A percentile compares a stretch with the other conserved stretches of the same genome.
Evolutionary conservation across 1,140 invertebrate species (phyloP).

Genomic region (Steinernema feltiae): DNA sequence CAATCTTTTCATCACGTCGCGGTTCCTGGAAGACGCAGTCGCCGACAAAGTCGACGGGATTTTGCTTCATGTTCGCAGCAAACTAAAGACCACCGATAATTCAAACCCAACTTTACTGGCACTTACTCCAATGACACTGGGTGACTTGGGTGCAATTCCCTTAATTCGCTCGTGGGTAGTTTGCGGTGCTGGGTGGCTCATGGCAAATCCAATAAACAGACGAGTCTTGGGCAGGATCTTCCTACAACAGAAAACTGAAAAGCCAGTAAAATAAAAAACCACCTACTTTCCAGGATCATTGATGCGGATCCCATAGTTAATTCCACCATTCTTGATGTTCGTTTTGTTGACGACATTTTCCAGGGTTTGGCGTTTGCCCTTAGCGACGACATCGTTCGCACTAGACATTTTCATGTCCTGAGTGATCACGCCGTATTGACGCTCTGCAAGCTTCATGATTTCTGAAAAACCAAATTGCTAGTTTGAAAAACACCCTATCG

Average conservation of each 20-base stretch:
- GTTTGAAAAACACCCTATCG: neutral
- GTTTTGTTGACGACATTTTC: conserved; percentile 39
- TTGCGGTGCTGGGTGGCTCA: conserved; percentile 32
- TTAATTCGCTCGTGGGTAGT: neutral
- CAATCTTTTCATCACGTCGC: conserved; percentile 22
- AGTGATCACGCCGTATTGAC: conserved; percentile 19
- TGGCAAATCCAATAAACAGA: conserved; percentile 33
- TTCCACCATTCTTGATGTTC: conserved; percentile 37
- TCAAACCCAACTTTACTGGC: neutral
- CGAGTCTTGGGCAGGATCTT: conserved; percentile 22
- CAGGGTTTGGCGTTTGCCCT: conserved; percentile 29
- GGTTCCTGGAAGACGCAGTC: conserved; percentile 29
- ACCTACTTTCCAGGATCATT: neutral
- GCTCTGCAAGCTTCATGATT: conserved; percentile 18
- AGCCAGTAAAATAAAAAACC: neutral
- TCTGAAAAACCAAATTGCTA: conserved; percentile 3
- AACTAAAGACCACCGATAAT: conserved; percentile 17
- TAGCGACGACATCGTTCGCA: neutral
- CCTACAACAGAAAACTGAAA: neutral
- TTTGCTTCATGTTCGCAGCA: conserved; percentile 25
- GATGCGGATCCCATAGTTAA: conserved; percentile 33
- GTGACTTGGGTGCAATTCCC: neutral
- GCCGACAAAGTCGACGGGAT: conserved; percentile 35
- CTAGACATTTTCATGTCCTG: conserved; percentile 30
- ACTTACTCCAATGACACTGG: conserved; percentile 29